phyloP scores from a whole-genome alignment of 2,888 invertebrate species.

The Ophion ellenae region DNA sequence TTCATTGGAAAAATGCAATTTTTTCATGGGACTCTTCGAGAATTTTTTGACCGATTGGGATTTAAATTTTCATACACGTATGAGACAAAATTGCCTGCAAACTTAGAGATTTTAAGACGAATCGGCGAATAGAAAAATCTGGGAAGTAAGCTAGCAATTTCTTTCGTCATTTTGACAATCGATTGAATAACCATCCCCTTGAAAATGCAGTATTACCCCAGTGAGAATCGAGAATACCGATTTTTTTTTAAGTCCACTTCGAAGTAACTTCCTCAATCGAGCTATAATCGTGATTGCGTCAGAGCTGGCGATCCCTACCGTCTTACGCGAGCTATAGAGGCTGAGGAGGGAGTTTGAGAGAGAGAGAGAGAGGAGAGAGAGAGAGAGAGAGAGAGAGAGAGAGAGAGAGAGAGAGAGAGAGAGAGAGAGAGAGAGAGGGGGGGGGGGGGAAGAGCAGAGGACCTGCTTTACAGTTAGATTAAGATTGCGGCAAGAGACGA shows the following conservation, averaged over 20 bases:
- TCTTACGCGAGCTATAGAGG: slow-evolving; percentile 27
- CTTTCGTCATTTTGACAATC: neutral
- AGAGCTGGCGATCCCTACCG: slow-evolving; percentile 38
- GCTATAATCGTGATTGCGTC: slow-evolving; percentile 60
- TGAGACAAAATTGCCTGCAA: neutral
- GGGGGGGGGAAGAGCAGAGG: slow-evolving; percentile 54
- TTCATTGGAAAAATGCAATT: too few relatives aligned
- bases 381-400: slow-evolving; percentile 38
- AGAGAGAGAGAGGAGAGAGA: neutral
- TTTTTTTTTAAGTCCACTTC: neutral
- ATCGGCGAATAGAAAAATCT: neutral
- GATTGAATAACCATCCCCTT: neutral
- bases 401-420: slow-evolving; percentile 36
- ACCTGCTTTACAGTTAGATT: slow-evolving; percentile 75
- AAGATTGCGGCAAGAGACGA: slow-evolving; percentile 63
- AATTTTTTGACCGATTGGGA: too few relatives aligned
- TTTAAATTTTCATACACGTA: too few relatives aligned
- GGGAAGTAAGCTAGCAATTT: neutral
- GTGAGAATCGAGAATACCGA: neutral
- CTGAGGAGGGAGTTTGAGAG: neutral
- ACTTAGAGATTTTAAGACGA: neutral
- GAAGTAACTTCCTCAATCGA: slow-evolving; percentile 42
- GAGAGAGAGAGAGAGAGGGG: slow-evolving; percentile 37
- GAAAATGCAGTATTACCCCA: neutral
- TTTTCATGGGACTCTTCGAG: too few relatives aligned